A percentile compares a stretch with the other conserved stretches of the same genome.
Evolutionary conservation across 1,140 invertebrate genomes (phyloP).

Genomic region (Brachionus paranguensis): DNA sequence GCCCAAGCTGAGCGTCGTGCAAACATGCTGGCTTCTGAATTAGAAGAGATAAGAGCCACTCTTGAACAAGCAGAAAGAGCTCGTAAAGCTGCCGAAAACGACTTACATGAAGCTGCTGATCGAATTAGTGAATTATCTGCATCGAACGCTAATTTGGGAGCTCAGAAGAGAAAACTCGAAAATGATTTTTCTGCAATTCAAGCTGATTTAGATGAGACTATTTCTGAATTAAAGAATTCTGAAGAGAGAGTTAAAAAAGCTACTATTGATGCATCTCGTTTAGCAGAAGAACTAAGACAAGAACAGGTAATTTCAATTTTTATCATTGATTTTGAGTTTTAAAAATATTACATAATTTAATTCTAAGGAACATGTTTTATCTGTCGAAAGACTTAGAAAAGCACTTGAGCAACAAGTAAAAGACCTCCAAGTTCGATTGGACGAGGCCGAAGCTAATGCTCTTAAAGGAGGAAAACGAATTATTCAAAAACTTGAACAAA

Average conservation of each 20-base stretch:
- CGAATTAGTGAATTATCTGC: conserved; percentile 89
- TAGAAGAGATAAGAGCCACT: conserved; percentile 88
- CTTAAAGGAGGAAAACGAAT: conserved; percentile 91
- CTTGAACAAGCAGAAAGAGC: conserved; percentile 87
- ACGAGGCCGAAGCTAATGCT: conserved; percentile 90
- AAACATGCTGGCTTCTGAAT: conserved; percentile 85
- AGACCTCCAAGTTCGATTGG: conserved; percentile 89
- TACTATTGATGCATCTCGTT: conserved; percentile 86
- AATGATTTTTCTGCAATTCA: conserved; percentile 91
- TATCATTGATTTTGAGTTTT: too few relatives aligned
- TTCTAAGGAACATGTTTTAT: conserved; percentile 73
- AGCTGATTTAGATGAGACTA: conserved; percentile 56
- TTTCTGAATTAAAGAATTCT: conserved; percentile 79
- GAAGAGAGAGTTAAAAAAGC: conserved; percentile 83
- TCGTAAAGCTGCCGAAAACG: conserved; percentile 89
- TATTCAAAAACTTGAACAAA: conserved; percentile 60
- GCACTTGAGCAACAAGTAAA: conserved; percentile 93
- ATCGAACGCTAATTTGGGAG: conserved; percentile 80
- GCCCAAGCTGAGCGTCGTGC: conserved; percentile 90
- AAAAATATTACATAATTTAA: not conserved
- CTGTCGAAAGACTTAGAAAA: conserved; percentile 95
- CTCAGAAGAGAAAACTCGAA: conserved; percentile 96
- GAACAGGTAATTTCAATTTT: conserved; percentile 66
- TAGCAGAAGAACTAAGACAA: conserved; percentile 93
- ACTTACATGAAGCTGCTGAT: conserved; percentile 90